Evolutionary conservation across 2,888 invertebrate genomes (phyloP), one percentile per base, ranked within the genome.

Genomic region (Hanleya hanleyi): DNA sequence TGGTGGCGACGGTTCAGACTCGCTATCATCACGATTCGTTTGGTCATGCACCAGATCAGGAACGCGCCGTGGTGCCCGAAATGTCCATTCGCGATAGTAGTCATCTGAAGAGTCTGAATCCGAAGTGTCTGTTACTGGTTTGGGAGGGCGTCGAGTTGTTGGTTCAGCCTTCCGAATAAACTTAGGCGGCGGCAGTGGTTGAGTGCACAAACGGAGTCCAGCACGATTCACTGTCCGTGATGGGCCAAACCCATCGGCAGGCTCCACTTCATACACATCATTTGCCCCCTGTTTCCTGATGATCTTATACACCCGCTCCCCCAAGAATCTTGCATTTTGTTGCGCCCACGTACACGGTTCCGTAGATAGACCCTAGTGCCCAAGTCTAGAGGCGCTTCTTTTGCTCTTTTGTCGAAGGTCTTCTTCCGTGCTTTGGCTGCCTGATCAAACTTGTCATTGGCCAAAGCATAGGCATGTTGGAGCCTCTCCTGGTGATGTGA

Each of bases 331-430:
- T 57, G 61, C 15, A 57, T 57, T 33, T 57, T 57, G 33, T 57
- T 57, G 3, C 61, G 61, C 26, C 61, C 18, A 26, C 26, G 33
- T 29, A 7, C 57, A n/a, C 57, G 7, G 29, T 51, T 51, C 22
- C 57, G 9, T n/a, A 51, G 29, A n/a, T 51, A 51, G 22, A 57
- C 61, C 33, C 61, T 57, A 57, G 61, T 57, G 3, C 61, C 61
- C n/a, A 26, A 1, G 18, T 15, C 18, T 18, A 57, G 26, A 29
- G 18, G 61, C 1, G 26, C 3, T 22, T 57, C 61, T 29, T 26
- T 57, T 15, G 33, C 33, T 57, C 29, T 57, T 29, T 2, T 26
- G 4, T 57, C 61, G 33, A 26, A 26, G 18, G 22, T 57, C 33
- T 57, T 57, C 61, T 9, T 57, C 26, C 33, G 61, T 1, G 22